A percentile compares a stretch with the other conserved stretches of the same genome.
phyloP scores from a whole-genome alignment of 2,113 vertebrate genomes.

The Megaleporinus macrocephalus region DNA sequence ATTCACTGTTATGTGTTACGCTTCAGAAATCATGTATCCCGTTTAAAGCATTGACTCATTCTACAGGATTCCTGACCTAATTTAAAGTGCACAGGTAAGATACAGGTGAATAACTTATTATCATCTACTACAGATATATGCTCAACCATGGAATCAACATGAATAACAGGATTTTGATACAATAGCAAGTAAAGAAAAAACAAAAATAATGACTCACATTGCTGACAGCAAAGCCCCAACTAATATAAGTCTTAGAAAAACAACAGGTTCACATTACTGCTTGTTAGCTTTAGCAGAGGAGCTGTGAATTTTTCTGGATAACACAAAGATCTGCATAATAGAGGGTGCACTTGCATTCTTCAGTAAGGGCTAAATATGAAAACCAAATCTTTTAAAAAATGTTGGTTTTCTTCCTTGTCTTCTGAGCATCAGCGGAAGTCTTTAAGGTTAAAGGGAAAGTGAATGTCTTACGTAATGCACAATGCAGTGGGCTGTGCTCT shows the following conservation, averaged over 20 bases:
- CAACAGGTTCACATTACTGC: too few relatives aligned
- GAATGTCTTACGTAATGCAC: background rate
- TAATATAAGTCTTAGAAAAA: too few relatives aligned
- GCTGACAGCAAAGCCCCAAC: too few relatives aligned
- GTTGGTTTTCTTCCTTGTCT: too few relatives aligned
- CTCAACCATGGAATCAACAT: background rate
- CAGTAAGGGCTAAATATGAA: too few relatives aligned
- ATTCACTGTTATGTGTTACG: background rate
- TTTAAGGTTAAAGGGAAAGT: conserved; percentile 6
- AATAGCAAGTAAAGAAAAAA: background rate
- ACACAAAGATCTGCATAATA: too few relatives aligned
- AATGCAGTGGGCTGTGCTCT: background rate
- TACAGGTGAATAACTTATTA: conserved; percentile 34
- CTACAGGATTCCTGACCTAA: conserved; percentile 26
- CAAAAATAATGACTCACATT: too few relatives aligned
- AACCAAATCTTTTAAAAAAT: too few relatives aligned
- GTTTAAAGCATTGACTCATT: conserved; percentile 6
- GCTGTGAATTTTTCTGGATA: too few relatives aligned
- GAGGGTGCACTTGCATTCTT: too few relatives aligned
- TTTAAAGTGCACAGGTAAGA: conserved; percentile 45
- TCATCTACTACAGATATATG: conserved; percentile 23
- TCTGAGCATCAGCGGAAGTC: conserved; percentile 20
- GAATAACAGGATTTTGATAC: conserved; percentile 3
- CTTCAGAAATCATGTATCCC: background rate
- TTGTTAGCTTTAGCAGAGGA: too few relatives aligned